Evolutionary conservation across 2,113 vertebrate genomes (phyloP).

Genomic region (Prietella phreatophila): DNA sequence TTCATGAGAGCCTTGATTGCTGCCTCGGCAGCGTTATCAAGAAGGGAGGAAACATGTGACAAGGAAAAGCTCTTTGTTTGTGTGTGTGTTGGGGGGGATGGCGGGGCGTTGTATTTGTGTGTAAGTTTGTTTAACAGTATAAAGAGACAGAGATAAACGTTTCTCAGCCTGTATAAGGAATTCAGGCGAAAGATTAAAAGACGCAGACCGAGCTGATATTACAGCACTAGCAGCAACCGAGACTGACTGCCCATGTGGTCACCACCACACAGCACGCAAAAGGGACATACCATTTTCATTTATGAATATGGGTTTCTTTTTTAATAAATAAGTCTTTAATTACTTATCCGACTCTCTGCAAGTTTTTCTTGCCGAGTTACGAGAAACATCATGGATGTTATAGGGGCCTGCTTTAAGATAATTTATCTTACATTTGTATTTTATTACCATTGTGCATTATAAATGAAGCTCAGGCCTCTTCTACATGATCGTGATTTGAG

Average conservation of each 20-base stretch:
- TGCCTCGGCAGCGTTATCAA: neutral
- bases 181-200: constrained; percentile 24
- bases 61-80: neutral
- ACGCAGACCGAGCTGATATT: neutral
- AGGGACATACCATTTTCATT: neutral
- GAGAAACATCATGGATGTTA: neutral
- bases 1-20: neutral
- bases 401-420: neutral
- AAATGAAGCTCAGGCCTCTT: neutral
- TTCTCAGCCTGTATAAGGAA: constrained; percentile 11
- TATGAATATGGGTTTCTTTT: neutral
- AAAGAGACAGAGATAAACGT: neutral
- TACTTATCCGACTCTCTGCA: neutral
- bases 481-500: neutral
- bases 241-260: neutral
- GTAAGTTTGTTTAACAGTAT: constrained; percentile 9
- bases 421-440: too few species aligned
- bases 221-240: neutral
- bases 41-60: neutral
- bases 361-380: neutral
- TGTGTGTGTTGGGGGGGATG: neutral
- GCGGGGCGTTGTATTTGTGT: neutral
- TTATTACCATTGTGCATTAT: neutral
- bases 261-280: neutral
- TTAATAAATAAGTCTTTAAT: neutral